Conservation (phyloP, 2,113 vertebrate species). For the Scortum barcoo region DNA sequence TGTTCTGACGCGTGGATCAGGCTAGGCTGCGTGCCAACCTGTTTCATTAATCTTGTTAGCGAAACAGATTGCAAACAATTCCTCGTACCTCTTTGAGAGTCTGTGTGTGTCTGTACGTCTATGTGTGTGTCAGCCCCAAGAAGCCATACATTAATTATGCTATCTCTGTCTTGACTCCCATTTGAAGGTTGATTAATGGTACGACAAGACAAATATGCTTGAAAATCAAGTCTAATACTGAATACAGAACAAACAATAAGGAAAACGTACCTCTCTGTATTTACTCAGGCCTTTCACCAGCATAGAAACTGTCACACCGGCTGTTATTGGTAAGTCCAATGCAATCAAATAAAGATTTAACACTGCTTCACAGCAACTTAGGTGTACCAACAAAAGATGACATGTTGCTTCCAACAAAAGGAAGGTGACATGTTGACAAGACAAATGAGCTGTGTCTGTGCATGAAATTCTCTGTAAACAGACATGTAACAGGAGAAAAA, state of each 20-base stretch:
- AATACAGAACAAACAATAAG: constrained; percentile 38
- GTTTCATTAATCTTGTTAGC: constrained; percentile 76
- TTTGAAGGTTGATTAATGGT: constrained; percentile 61
- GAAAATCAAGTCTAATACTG: constrained; percentile 51
- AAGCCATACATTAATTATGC: constrained; percentile 52
- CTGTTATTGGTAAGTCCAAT: constrained; percentile 25
- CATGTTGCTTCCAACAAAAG: constrained; percentile 1
- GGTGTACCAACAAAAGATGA: constrained; percentile 15
- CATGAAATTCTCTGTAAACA: constrained; percentile 7
- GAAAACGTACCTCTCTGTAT: constrained; percentile 7
- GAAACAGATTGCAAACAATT: constrained; percentile 67
- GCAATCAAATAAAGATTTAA: constrained; percentile 30
- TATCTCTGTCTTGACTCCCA: constrained; percentile 39
- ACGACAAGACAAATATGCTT: constrained; percentile 54
- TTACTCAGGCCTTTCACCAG: constrained; percentile 1
- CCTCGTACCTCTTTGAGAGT: constrained; percentile 5
- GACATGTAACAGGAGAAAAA: background rate
- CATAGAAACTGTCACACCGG: background rate
- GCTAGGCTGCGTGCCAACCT: constrained; percentile 43
- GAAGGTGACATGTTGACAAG: constrained; percentile 11
- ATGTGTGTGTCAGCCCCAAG: constrained; percentile 22
- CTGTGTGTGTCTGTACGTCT: constrained; percentile 28
- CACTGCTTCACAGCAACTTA: constrained; percentile 32
- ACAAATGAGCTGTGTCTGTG: constrained; percentile 5
- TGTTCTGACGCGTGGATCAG: constrained; percentile 55